A percentile compares a stretch with the other conserved stretches of the same genome.
phyloP scores from a whole-genome alignment of 2,113 vertebrate species.

The Dasypus novemcinctus region DNA sequence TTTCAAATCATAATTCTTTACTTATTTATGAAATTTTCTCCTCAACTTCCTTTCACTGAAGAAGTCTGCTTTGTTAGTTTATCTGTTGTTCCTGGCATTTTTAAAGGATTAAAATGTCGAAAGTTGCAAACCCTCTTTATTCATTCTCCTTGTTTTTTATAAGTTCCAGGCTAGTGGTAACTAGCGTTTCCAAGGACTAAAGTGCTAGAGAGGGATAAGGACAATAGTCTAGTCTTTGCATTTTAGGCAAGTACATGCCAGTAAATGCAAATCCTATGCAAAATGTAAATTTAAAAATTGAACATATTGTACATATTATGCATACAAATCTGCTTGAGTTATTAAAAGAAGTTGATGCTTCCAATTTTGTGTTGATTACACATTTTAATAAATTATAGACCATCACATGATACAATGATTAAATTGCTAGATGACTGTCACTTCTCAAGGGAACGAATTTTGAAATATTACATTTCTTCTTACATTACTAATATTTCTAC shows the following conservation, averaged over 20 bases:
- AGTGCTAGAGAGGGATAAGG: not conserved
- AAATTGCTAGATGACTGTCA: not conserved
- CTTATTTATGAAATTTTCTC: conserved; percentile 25
- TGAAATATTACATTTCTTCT: conserved; percentile 9
- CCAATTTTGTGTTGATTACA: not conserved
- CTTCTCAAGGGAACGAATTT: conserved; percentile 25
- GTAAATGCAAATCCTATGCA: not conserved
- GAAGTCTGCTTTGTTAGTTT: not conserved
- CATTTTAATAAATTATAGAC: not conserved
- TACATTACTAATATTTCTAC: not conserved
- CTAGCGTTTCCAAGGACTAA: not conserved
- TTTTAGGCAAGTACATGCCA: not conserved
- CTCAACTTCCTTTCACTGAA: not conserved
- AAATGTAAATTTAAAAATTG: not conserved
- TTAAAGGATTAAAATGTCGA: not conserved
- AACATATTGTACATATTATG: not conserved
- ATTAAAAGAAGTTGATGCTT: not conserved
- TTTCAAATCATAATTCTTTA: not conserved
- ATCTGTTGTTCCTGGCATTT: conserved; percentile 40
- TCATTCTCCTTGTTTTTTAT: not conserved
- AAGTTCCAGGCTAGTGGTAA: not conserved
- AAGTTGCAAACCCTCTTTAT: not conserved
- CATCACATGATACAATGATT: not conserved
- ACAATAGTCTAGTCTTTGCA: not conserved
- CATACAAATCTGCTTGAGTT: not conserved